Conservation (phyloP, 2,888 invertebrate genomes). For the Megalurothrips usitatus region DNA sequence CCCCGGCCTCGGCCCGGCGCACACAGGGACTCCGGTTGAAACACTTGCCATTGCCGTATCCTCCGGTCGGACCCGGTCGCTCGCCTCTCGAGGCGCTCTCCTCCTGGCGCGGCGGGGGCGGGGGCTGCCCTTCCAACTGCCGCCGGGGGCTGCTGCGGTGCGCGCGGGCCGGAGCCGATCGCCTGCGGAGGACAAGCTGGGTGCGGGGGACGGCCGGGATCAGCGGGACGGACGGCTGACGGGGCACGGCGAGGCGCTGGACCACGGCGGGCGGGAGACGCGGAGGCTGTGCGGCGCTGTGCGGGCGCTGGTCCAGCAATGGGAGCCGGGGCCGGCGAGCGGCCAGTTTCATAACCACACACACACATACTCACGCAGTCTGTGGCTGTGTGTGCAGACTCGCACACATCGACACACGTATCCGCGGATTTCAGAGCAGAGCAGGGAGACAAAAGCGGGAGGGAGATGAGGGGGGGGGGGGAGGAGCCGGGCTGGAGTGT, state of each 20-base stretch:
- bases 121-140: no score
- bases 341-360: slow-evolving; percentile 22
- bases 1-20: no score
- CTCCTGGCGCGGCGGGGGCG: no score
- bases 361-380: not conserved
- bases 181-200: not conserved
- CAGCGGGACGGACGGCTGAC: not conserved
- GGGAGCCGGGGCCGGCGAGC: not conserved
- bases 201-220: not conserved
- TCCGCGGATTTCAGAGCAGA: not conserved
- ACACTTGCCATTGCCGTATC: no score
- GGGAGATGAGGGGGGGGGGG: not conserved
- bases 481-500: not conserved
- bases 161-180: not conserved
- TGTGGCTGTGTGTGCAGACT: not conserved
- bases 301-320: not conserved
- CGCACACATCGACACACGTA: not conserved
- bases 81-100: no score
- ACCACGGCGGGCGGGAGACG: not conserved
- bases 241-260: not conserved
- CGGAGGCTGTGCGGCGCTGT: not conserved
- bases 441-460: not conserved
- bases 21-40: no score
- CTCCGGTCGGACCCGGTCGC: no score
- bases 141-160: not conserved